These are phyloP conservation scores for Eupithecia inturbata DNA, from an alignment of 2,888 invertebrate species.

Conservation along the genomic window DNA sequence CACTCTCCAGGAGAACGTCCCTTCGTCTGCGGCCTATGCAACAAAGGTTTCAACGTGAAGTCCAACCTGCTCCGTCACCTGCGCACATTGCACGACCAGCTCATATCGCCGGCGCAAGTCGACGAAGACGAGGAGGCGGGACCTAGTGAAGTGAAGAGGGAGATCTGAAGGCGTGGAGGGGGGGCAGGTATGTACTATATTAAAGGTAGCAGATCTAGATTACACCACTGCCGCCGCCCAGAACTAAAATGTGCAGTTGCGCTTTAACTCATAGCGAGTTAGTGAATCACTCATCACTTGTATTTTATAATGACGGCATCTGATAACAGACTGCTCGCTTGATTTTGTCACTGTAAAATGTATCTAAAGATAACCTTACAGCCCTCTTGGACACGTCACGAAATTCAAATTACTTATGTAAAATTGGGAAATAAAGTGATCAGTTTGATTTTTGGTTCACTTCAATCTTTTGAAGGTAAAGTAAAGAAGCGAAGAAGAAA, in stretches of 20 bases:
- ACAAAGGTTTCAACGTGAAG: slow-evolving; percentile 91
- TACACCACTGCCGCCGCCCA: neutral
- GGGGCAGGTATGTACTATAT: slow-evolving; percentile 62
- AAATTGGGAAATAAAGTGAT: too few species aligned
- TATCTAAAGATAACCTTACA: too few species aligned
- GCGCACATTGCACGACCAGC: slow-evolving; percentile 89
- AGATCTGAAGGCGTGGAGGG: slow-evolving; percentile 80
- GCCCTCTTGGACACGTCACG: too few species aligned
- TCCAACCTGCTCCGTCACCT: slow-evolving; percentile 89
- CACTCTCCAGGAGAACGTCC: slow-evolving; percentile 85
- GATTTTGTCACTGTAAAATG: too few species aligned
- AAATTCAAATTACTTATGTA: too few species aligned
- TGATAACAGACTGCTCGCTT: too few species aligned
- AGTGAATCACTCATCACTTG: too few species aligned
- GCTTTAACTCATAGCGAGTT: too few species aligned
- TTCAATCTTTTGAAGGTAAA: too few species aligned
- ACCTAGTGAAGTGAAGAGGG: slow-evolving; percentile 66
- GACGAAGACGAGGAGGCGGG: slow-evolving; percentile 56
- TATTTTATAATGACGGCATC: neutral
- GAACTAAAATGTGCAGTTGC: neutral
- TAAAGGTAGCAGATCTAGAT: neutral
- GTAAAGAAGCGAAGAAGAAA: too few species aligned
- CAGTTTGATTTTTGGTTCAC: too few species aligned
- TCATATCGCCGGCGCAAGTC: slow-evolving; percentile 66
- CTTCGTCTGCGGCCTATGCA: slow-evolving; percentile 89